Percentiles rank a stretch among this genome's conserved stretches.
These are phyloP conservation scores for Aphaenogaster ashmeadi DNA, from an alignment of 1,140 invertebrate genomes.

Conservation along the genomic window DNA sequence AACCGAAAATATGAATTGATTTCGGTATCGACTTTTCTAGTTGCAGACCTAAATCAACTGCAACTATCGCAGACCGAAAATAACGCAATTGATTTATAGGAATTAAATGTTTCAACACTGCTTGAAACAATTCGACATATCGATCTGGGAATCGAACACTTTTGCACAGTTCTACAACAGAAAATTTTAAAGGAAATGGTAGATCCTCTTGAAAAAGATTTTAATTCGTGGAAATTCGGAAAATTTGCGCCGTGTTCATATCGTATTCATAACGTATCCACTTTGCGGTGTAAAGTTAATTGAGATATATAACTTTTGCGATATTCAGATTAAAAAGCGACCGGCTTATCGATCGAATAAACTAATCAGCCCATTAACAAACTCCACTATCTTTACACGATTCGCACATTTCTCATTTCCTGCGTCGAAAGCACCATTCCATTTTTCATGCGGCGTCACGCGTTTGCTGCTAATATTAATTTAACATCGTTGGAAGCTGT, in stretches of 20 bases:
- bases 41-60: too few species aligned
- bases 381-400: slow-evolving; percentile 33
- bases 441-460: slow-evolving; percentile 45
- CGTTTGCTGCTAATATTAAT: slow-evolving; percentile 61
- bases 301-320: neutral
- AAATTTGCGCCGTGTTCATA: neutral
- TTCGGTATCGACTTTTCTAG: neutral
- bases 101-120: neutral
- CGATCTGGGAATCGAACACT: neutral
- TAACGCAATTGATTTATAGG: neutral
- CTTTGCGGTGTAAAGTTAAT: neutral
- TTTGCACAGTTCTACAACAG: neutral
- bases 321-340: neutral
- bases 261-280: neutral
- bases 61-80: neutral
- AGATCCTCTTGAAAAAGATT: neutral
- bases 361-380: slow-evolving; percentile 18
- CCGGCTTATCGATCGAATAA: neutral
- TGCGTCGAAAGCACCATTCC: slow-evolving; percentile 25
- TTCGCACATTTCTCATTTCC: slow-evolving; percentile 39
- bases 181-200: neutral
- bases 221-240: neutral
- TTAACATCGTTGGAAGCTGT: slow-evolving; percentile 59
- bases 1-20: slow-evolving; percentile 9
- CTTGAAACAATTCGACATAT: neutral